Base-by-base conservation (phyloP, 2,113 vertebrate species). In the Ptilorrhoa leucosticta region DNA sequence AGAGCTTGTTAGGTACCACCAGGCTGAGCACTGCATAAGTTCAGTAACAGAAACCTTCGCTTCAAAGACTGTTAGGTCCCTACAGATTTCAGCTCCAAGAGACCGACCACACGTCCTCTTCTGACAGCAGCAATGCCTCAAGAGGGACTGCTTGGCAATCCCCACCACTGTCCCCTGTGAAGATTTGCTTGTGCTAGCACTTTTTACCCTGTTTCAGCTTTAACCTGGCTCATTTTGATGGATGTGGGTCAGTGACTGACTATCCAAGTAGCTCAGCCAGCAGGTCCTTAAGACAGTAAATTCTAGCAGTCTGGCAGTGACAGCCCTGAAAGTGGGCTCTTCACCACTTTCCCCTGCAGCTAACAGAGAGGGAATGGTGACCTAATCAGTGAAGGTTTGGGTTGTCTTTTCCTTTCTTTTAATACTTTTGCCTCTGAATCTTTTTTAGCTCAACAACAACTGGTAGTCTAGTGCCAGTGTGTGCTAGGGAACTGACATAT, bases 41-140 rank as follows among this genome's bases (percentile, higher is more conserved):
- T 85, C 65, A 65, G 27, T 3, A 44, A 44, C 0, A 89, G 60
- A 69, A 78, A 68, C 7, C 23, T 75, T 54, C 7, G 7, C 44
- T 56, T 70, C 64, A 50, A 66, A 47, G 28, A 30, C 13, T 56
- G 6, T 20, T 23, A 69, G 10, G 16, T 65, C 31, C 47, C 39
- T 37, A 31, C 7, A 71, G 31, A 64, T 71, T 91, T 76, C 42
- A 48, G 13, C 65, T 79, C 56, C 2, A 3, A 31, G 42, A 66
- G 6, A 15, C 15, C 1, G 1, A 57, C 23, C 2, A 0, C 15
- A n/a, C 0, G 0, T 57, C 50, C 58, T 54, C 54, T 57, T 42
- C 50, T 69, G 76, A 76, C 71, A 65, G 58, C 54, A 83, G 50
- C 80, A 83, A 13, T 50, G 68, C 47, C 64, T 28, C 56, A 6